A percentile compares a stretch with the other conserved stretches of the same genome.
Evolutionary conservation across 1,140 invertebrate genomes (phyloP).

Genomic region (Propsilocerus akamusi): DNA sequence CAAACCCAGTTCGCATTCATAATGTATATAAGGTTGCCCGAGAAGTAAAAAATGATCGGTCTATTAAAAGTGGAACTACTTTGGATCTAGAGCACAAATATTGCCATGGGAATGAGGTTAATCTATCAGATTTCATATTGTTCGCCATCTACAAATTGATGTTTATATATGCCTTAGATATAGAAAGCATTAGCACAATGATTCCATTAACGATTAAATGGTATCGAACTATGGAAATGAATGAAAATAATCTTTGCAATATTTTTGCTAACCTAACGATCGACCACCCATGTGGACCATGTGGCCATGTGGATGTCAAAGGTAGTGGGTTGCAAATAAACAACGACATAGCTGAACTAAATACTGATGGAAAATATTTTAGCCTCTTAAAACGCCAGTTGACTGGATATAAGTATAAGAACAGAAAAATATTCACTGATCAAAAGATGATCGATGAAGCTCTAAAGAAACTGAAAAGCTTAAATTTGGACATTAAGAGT

Average conservation of each 20-base stretch:
- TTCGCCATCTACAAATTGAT: not conserved
- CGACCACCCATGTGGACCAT: constrained; percentile 15
- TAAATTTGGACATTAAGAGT: constrained; percentile 22
- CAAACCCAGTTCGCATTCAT: too few species aligned
- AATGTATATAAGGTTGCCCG: constrained; percentile 64
- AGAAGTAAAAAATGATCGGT: constrained; percentile 20
- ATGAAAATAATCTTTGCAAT: not conserved
- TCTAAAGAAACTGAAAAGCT: constrained; percentile 26
- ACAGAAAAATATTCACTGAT: constrained; percentile 44
- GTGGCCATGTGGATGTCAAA: too few species aligned
- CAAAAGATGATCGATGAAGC: constrained; percentile 52
- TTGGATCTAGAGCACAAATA: not conserved
- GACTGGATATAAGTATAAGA: constrained; percentile 50
- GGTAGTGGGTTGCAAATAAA: too few species aligned
- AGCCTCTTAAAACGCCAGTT: constrained; percentile 67
- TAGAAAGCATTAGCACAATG: not conserved
- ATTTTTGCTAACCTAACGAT: constrained; percentile 12
- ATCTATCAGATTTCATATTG: not conserved
- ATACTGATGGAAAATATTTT: constrained; percentile 29
- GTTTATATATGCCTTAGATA: not conserved
- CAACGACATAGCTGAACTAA: too few species aligned
- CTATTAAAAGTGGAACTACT: not conserved
- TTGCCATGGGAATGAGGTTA: not conserved
- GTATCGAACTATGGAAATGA: not conserved
- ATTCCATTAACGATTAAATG: not conserved